A percentile compares a stretch with the other conserved stretches of the same genome.
Conservation (phyloP, 2,113 vertebrate species). For the Gadus macrocephalus region DNA sequence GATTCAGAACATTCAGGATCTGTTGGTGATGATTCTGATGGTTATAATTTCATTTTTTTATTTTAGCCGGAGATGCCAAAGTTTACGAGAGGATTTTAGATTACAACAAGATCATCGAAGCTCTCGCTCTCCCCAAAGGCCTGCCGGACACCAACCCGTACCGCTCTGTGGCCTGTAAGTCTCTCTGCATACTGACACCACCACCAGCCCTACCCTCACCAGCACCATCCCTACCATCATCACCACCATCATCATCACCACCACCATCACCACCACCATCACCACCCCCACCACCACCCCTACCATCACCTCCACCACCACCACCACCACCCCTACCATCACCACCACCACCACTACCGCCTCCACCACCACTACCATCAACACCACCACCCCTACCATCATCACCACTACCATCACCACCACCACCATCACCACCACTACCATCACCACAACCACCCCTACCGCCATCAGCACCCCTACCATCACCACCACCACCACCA, state of each 20-base stretch:
- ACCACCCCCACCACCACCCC: no score
- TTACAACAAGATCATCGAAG: conserved; percentile 91
- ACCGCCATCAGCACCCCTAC: no score
- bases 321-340: no score
- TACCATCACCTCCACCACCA: no score
- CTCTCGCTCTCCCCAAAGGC: conserved; percentile 82
- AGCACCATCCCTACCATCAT: conserved; percentile 80
- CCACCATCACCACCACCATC: no score
- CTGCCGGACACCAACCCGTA: conserved; percentile 94
- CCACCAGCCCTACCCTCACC: conserved; percentile 80
- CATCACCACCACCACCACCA: no score
- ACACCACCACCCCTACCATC: no score
- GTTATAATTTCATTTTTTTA: background rate
- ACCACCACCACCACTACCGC: no score
- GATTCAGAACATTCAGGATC: background rate
- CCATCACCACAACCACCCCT: no score
- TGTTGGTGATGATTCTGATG: background rate
- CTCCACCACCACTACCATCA: no score
- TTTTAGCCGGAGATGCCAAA: conserved; percentile 89
- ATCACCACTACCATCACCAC: no score
- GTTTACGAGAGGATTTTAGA: conserved; percentile 90
- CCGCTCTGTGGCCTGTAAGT: conserved; percentile 85
- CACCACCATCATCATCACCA: conserved; percentile 71
- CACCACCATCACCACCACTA: no score
- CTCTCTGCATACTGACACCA: conserved; percentile 73